Conservation (phyloP, 2,797 vertebrate genomes). For the Anniella stebbinsi region DNA sequence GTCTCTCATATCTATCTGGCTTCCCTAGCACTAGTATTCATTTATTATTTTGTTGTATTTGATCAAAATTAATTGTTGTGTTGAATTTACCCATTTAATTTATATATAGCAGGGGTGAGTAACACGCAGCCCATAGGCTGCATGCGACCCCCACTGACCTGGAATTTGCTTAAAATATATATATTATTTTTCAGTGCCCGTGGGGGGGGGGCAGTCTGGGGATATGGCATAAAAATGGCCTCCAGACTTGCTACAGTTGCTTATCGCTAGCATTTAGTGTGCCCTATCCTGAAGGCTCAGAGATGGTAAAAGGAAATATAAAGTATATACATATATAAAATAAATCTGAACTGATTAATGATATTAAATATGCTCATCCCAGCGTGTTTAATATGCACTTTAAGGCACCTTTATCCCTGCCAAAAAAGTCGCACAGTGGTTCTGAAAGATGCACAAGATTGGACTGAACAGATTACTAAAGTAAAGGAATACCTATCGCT, state of each 20-base stretch:
- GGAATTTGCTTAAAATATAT: too few relatives aligned
- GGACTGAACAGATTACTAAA: too few relatives aligned
- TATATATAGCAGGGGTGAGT: background rate
- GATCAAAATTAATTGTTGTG: background rate
- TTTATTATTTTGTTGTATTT: background rate
- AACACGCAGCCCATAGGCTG: too few relatives aligned
- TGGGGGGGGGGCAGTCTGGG: too few relatives aligned
- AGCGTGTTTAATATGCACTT: too few relatives aligned
- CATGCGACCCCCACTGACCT: too few relatives aligned
- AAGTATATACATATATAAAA: background rate
- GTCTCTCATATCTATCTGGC: conserved; percentile 16
- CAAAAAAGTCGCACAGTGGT: background rate
- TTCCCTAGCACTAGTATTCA: conserved; percentile 11
- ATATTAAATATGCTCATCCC: background rate
- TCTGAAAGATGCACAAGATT: background rate
- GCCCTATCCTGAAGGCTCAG: background rate
- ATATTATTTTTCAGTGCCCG: too few relatives aligned
- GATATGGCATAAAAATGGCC: too few relatives aligned
- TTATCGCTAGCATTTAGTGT: too few relatives aligned
- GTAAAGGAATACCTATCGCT: too few relatives aligned
- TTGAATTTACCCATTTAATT: conserved; percentile 2
- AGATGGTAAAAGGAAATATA: background rate
- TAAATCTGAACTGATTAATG: background rate
- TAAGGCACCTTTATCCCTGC: background rate
- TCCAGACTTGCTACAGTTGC: too few relatives aligned